Evolutionary conservation across 2,888 invertebrate species (phyloP), one percentile per base, ranked within the genome.

Genomic region (Orgyia antiqua): DNA sequence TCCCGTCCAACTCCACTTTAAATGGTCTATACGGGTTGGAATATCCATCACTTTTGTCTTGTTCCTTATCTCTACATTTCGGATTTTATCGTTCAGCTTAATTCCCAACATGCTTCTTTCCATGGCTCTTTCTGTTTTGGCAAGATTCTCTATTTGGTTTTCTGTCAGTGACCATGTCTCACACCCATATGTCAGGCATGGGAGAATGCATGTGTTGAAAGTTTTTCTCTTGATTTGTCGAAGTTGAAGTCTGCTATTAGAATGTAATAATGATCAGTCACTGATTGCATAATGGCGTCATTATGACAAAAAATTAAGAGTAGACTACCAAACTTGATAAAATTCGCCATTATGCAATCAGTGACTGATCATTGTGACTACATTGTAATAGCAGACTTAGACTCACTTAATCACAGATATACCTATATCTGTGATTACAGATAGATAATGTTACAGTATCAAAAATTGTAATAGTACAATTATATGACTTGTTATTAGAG

Each of bases 391-490:
- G n/a, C n/a, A n/a, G n/a, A n/a, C n/a, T n/a, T n/a, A n/a, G n/a
- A n/a, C n/a, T n/a, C n/a, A n/a, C n/a, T n/a, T n/a, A n/a, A n/a
- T n/a, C n/a, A n/a, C n/a, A n/a, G n/a, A n/a, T n/a, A n/a, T n/a
- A n/a, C n/a, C n/a, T n/a, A n/a, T n/a, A n/a, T n/a, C n/a, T n/a
- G n/a, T n/a, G n/a, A n/a, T n/a, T n/a, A n/a, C n/a, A n/a, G n/a
- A n/a, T n/a, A n/a, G n/a, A n/a, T n/a, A n/a, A n/a, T n/a, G 8
- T 32, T 12, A 27, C 12, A 21, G 23, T 12, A 32, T 9, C 12
- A 11, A 5, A 18, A 34, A 33, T 25, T 38, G 38, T 15, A 34
- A 19, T 3, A 31, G 6, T 9, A 34, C 26, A 27, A 38, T 26
- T 6, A 29, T 12, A 13, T 38, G 31, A 19, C 29, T 24, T 11